Evolutionary conservation across 1,140 invertebrate genomes (phyloP).

Genomic region (Pogonomyrmex californicus): DNA sequence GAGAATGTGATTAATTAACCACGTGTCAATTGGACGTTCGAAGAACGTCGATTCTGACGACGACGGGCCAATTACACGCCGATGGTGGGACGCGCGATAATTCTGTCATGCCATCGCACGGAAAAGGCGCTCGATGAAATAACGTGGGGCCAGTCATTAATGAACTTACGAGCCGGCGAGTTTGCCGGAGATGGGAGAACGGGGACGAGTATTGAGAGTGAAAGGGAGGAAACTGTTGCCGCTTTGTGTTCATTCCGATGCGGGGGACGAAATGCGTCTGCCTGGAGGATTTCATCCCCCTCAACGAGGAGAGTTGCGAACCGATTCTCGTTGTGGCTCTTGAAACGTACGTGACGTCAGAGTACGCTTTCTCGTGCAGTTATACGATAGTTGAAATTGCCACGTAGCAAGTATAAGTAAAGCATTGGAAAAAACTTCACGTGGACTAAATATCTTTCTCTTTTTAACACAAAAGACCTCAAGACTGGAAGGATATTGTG

Average conservation of each 20-base stretch:
- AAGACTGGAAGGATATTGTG: background rate
- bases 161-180: constrained; percentile 59
- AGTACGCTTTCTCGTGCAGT: constrained; percentile 16
- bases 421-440: background rate
- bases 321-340: constrained; percentile 3
- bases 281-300: too few species aligned
- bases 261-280: constrained; percentile 39
- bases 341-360: constrained; percentile 37
- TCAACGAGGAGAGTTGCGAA: constrained; percentile 26
- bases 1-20: constrained; percentile 46
- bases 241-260: constrained; percentile 54
- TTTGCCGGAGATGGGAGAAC: constrained; percentile 40
- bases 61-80: constrained; percentile 40
- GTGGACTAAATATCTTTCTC: background rate
- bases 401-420: background rate
- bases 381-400: background rate
- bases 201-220: constrained; percentile 53
- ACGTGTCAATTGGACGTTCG: constrained; percentile 51
- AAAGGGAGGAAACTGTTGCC: constrained; percentile 66
- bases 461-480: background rate
- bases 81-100: constrained; percentile 21
- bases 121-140: constrained; percentile 52
- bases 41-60: constrained; percentile 35
- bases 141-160: constrained; percentile 62
- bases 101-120: constrained; percentile 26